These are phyloP conservation scores for Leptinotarsa haldemani DNA, from an alignment of 2,888 invertebrate genomes.

Conservation along the genomic window DNA sequence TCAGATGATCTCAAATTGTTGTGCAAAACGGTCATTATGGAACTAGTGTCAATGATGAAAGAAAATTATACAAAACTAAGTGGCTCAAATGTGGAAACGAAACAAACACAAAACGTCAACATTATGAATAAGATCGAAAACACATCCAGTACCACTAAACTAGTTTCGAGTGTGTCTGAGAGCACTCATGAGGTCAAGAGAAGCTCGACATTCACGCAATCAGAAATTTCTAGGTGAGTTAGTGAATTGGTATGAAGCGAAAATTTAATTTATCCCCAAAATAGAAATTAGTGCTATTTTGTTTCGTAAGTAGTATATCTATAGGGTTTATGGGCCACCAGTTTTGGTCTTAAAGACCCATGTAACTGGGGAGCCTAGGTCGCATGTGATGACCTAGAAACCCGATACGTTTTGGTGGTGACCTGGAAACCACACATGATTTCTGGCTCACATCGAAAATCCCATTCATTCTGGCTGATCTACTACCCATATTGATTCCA, in stretches of 20 bases:
- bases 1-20: constrained; percentile 13
- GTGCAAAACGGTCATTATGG: constrained; percentile 2
- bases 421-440: too few relatives aligned
- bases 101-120: neutral
- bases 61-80: constrained; percentile 11
- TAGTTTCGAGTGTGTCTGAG: neutral
- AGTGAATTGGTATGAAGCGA: neutral
- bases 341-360: neutral
- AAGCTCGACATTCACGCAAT: neutral
- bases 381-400: too few relatives aligned
- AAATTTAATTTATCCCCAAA: too few relatives aligned
- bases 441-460: too few relatives aligned
- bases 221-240: neutral
- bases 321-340: neutral
- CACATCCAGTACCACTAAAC: neutral
- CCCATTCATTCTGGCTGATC: too few relatives aligned
- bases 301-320: neutral
- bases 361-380: too few relatives aligned
- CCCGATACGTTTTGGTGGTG: too few relatives aligned
- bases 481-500: too few relatives aligned
- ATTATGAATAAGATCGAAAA: neutral
- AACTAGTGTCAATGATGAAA: constrained; percentile 10
- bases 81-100: neutral
- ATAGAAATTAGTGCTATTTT: neutral
- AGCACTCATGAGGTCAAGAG: neutral